These are phyloP conservation scores for Polypedilum vanderplanki DNA, from an alignment of 1,140 invertebrate species.

Conservation along the genomic window DNA sequence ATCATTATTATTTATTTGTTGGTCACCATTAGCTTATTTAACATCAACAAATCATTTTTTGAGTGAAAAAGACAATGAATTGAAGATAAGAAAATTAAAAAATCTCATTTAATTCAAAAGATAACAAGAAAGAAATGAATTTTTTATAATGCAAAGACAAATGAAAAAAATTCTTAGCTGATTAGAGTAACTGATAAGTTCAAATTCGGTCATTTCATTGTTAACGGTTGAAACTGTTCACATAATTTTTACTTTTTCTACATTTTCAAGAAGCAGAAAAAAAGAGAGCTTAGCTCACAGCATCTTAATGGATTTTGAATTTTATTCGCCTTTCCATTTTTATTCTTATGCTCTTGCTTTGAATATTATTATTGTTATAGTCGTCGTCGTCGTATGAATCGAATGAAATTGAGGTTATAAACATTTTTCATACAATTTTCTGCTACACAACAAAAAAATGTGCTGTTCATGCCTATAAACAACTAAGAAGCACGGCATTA, in stretches of 20 bases:
- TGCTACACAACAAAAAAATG: background rate
- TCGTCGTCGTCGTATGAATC: background rate
- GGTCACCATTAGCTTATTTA: no score
- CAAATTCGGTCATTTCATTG: background rate
- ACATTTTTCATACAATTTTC: conserved; percentile 27
- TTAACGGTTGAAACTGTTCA: background rate
- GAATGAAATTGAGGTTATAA: conserved; percentile 26
- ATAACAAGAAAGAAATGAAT: no score
- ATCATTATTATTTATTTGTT: no score
- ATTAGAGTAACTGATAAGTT: no score
- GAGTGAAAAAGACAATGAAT: no score
- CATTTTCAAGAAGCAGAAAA: background rate
- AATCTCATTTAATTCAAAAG: no score
- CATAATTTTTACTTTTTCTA: background rate
- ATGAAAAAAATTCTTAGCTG: no score
- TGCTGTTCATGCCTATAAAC: conserved; percentile 17
- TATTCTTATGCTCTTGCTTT: background rate
- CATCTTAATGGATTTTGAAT: conserved; percentile 26
- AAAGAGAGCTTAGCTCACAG: background rate
- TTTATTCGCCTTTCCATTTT: background rate
- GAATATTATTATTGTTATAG: background rate
- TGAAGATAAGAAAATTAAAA: no score
- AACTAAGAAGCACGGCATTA: background rate
- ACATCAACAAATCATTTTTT: no score
- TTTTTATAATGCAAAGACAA: no score